Percentiles rank a stretch among this genome's conserved stretches.
Conservation (phyloP, 1,140 invertebrate species). For the Doryteuthis pealeii region DNA sequence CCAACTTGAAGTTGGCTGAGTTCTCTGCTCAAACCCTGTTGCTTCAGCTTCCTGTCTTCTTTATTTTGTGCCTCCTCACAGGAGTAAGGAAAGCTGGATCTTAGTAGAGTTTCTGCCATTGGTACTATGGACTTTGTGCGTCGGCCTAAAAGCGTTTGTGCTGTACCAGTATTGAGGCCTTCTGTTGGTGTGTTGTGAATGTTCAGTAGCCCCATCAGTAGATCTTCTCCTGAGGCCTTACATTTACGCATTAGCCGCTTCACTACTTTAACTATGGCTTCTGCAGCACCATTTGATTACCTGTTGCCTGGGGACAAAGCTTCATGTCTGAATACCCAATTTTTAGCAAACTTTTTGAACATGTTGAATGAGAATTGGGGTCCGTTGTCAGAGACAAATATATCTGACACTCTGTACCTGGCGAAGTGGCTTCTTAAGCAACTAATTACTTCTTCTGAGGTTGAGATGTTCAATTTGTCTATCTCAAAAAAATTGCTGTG, state of each 20-base stretch:
- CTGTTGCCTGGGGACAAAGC: conserved; percentile 8
- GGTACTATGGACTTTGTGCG: background rate
- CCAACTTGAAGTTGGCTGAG: too few relatives aligned
- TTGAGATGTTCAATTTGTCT: conserved; percentile 7
- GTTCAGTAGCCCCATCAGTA: conserved; percentile 6
- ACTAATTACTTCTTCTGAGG: conserved; percentile 2
- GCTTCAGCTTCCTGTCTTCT: too few relatives aligned
- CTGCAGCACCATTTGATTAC: conserved; percentile 17
- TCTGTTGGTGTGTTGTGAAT: conserved; percentile 7
- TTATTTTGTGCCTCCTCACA: too few relatives aligned
- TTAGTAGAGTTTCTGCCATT: background rate
- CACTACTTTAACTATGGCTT: conserved; percentile 15
- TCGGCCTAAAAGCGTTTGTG: conserved; percentile 5
- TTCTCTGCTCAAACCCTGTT: too few relatives aligned
- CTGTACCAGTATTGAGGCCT: conserved; percentile 2
- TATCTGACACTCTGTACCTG: conserved; percentile 16
- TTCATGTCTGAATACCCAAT: conserved; percentile 15
- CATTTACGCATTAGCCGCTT: conserved; percentile 12
- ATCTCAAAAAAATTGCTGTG: conserved; percentile 22
- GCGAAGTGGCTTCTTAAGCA: conserved; percentile 14
- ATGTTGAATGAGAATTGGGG: background rate
- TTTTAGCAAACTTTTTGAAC: background rate
- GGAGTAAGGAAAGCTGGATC: background rate
- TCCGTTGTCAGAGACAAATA: conserved; percentile 4
- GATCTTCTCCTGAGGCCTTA: background rate